Evolutionary conservation across 2,888 invertebrate species (phyloP).

Genomic region (Agonopterix heracliana): DNA sequence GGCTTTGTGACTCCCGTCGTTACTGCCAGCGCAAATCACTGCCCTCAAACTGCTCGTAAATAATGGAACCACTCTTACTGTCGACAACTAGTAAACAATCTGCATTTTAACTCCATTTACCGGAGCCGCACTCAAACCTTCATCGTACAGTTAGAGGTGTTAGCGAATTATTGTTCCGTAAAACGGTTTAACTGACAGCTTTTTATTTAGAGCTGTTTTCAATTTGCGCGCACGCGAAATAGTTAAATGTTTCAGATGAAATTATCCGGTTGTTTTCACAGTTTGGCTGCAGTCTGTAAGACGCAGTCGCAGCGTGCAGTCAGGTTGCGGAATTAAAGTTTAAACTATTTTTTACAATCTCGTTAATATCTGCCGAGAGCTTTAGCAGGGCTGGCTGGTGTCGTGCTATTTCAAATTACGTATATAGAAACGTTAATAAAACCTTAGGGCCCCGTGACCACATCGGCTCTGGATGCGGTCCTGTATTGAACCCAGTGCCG

Average conservation of each 20-base stretch:
- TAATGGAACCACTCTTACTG: slow-evolving; percentile 11
- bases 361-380: not conserved
- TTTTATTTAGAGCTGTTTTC: not conserved
- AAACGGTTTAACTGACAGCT: not conserved
- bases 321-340: no score
- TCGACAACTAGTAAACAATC: not conserved
- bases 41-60: slow-evolving; percentile 9
- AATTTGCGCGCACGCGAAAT: not conserved
- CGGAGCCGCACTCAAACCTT: not conserved
- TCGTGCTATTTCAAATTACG: no score
- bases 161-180: no score
- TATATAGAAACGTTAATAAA: no score
- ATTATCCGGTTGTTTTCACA: no score
- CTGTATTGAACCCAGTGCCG: slow-evolving; percentile 8
- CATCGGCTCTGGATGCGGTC: not conserved
- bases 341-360: not conserved
- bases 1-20: not conserved
- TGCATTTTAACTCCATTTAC: not conserved
- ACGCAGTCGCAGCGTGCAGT: no score
- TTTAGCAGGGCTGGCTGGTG: no score
- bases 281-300: no score
- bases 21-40: not conserved
- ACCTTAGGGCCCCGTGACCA: not conserved
- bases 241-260: not conserved
- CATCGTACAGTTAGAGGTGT: not conserved